phyloP scores from a whole-genome alignment of 2,113 vertebrate species.

The Aleadryas rufinucha region DNA sequence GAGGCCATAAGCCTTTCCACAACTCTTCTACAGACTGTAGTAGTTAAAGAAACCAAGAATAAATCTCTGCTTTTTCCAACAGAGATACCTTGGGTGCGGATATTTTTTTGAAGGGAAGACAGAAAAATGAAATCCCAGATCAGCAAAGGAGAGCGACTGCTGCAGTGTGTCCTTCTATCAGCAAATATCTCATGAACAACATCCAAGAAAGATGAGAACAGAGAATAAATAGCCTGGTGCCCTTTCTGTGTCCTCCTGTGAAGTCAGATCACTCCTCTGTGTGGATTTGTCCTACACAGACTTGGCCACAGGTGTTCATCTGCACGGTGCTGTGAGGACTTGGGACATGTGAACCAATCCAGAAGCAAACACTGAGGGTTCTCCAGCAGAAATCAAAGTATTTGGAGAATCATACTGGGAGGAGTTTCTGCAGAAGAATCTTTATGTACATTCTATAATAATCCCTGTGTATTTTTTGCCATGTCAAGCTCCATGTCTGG shows the following conservation, averaged over 20 bases:
- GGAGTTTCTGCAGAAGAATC: neutral
- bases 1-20: neutral
- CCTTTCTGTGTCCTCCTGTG: neutral
- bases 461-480: neutral
- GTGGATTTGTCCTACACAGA: neutral
- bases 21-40: neutral
- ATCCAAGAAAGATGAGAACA: neutral
- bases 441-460: neutral
- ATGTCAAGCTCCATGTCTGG: neutral
- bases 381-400: neutral
- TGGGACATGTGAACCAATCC: neutral
- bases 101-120: neutral
- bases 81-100: neutral
- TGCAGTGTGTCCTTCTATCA: neutral
- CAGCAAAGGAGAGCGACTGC: neutral
- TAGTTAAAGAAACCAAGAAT: neutral
- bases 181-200: neutral
- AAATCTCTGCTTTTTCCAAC: neutral
- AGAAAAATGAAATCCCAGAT: neutral
- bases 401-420: neutral
- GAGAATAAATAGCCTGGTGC: rapidly evolving
- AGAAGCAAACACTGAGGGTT: neutral
- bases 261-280: neutral
- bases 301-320: neutral
- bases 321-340: neutral